Base-by-base conservation (phyloP, 2,113 vertebrate genomes). In the Hemiprocne comata region DNA sequence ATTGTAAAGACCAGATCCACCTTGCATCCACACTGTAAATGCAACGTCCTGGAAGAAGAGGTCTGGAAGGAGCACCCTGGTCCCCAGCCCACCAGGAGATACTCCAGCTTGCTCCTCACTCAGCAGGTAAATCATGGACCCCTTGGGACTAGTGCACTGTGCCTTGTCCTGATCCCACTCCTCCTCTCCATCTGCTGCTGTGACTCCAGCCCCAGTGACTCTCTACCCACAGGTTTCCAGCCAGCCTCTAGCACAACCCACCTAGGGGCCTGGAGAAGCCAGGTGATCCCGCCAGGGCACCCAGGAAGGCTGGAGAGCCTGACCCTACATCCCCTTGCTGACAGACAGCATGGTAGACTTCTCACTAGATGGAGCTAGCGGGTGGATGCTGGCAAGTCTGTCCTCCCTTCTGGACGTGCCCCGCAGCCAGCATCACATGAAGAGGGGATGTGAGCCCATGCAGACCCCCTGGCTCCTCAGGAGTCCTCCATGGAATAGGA, bases 301-400 rank as follows among this genome's bases (percentile, higher is more conserved):
- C 3, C 0, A 2, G 19, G 13, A 23, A 38, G 23, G 8, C 26
- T 46, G 60, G 33, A 25, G 61, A 62, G 10, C 51, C 38, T 31
- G 38, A 28, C 26, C 69, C 60, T 19, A 1, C 0, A 0, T 48
- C 38, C 70, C 77, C 74, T 38, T 1, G 58, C 36, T 65, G 85
- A 29, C 3, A 8, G 77, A 66, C 10, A 40, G 11, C 11, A 0
- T 0, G 1, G 75, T n/a, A 76, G 33, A 26, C 84, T 85, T 90
- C 86, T 94, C 95, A 95, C 94, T 95, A 96, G 95, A 85, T 97
- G 96, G 94, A 95, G 93, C 94, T 89, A 95, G 94, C 0, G 11
- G 70, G 82, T 95, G 94, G 71, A 79, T 79, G 81, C 94, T 79
- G 77, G 62, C 44, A 92, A 70, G 40, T 71, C 73, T 36, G 36